These are phyloP conservation scores for Ctenosaura bakeri DNA, from an alignment of 2,797 vertebrate species.

Conservation along the genomic window DNA sequence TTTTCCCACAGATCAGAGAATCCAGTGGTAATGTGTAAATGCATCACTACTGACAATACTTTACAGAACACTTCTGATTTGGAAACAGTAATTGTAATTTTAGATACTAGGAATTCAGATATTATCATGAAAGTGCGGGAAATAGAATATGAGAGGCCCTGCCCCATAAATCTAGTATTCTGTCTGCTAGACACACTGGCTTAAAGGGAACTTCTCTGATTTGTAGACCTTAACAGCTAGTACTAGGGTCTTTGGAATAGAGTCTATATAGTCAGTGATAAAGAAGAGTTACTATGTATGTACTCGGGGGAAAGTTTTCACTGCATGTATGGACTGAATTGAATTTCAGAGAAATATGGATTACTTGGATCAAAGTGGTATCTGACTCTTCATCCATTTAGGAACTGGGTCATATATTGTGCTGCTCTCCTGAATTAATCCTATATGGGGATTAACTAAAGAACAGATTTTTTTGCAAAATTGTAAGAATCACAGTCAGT, in stretches of 20 bases:
- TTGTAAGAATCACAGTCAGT: no score
- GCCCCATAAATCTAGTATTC: not conserved
- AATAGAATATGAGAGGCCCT: no score
- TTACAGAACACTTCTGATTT: not conserved
- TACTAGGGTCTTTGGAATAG: not conserved
- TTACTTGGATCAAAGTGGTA: no score
- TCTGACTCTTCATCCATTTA: no score
- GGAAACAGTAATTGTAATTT: not conserved
- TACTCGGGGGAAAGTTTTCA: no score
- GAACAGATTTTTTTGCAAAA: not conserved
- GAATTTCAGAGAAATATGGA: no score
- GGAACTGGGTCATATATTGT: no score
- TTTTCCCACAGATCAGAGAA: slow-evolving; percentile 19
- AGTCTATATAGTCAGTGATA: not conserved
- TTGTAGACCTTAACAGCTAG: no score
- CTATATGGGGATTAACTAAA: not conserved
- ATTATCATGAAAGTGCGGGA: not conserved
- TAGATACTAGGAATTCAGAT: not conserved
- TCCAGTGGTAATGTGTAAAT: not conserved
- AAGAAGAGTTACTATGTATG: not conserved
- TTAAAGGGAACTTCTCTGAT: not conserved
- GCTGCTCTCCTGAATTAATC: not conserved
- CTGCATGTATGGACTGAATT: no score
- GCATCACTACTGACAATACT: not conserved
- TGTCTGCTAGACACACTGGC: not conserved